A percentile compares a stretch with the other conserved stretches of the same genome.
These are phyloP conservation scores for Ostrea denselamellosa DNA, from an alignment of 1,140 invertebrate genomes.

Conservation along the genomic window DNA sequence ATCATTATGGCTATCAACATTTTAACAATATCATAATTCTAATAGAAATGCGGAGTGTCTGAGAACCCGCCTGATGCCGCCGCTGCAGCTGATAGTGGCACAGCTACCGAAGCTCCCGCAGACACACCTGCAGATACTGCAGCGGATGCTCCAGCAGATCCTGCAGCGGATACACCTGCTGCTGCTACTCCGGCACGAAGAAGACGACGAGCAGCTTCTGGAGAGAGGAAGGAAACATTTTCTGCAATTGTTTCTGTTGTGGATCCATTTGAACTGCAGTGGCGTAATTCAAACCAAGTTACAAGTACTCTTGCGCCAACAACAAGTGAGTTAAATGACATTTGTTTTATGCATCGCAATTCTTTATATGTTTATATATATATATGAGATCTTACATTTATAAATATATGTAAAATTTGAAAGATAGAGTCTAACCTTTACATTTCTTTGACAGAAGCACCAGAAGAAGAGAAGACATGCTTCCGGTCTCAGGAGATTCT, in stretches of 20 bases:
- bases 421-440: not conserved
- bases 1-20: not conserved
- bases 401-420: no score
- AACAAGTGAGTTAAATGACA: not conserved
- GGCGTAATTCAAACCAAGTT: not conserved
- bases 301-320: not conserved
- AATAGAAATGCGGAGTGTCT: not conserved
- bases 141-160: not conserved
- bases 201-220: constrained; percentile 1
- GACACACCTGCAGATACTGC: not conserved
- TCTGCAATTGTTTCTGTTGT: constrained; percentile 28
- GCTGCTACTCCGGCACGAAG: not conserved
- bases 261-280: constrained; percentile 34
- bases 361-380: not conserved
- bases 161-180: not conserved
- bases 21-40: not conserved
- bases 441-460: not conserved
- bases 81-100: not conserved
- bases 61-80: not conserved
- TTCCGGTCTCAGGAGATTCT: constrained; percentile 43
- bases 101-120: not conserved
- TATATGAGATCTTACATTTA: not conserved
- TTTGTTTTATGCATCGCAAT: not conserved
- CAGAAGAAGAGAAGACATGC: constrained; percentile 34
- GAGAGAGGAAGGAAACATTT: not conserved